Conservation (phyloP, 2,113 vertebrate genomes). For the Solea senegalensis region DNA sequence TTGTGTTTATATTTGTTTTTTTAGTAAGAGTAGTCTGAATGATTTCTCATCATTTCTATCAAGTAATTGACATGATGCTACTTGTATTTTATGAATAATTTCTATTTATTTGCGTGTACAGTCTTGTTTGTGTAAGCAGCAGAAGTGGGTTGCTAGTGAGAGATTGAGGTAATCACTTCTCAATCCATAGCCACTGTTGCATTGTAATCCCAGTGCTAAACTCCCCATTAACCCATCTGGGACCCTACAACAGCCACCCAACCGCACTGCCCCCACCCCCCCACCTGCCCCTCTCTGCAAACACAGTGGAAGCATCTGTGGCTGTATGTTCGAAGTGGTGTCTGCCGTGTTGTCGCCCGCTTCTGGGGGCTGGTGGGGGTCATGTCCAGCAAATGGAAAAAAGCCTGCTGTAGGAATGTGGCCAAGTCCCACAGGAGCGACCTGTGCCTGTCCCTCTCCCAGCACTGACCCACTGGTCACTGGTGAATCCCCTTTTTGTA, state of each 20-base stretch:
- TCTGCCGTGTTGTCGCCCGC: conserved; percentile 60
- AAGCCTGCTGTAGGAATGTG: conserved; percentile 69
- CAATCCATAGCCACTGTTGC: conserved; percentile 91
- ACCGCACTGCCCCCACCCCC: conserved; percentile 1
- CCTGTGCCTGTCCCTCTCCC: conserved; percentile 40
- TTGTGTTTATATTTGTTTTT: no score
- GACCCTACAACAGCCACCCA: conserved; percentile 80
- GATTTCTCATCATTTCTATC: no score
- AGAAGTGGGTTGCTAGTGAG: conserved; percentile 82
- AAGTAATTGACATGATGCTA: no score
- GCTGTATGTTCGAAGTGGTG: conserved; percentile 69
- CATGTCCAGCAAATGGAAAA: conserved; percentile 71
- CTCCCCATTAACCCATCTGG: conserved; percentile 95
- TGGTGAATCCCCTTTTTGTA: conserved; percentile 76
- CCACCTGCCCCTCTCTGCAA: conserved; percentile 14
- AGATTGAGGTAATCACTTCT: conserved; percentile 88
- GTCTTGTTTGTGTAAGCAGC: conserved; percentile 36
- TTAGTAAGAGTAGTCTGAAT: no score
- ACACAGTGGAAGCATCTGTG: conserved; percentile 40
- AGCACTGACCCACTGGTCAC: conserved; percentile 75
- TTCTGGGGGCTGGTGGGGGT: conserved; percentile 9
- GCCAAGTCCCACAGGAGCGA: conserved; percentile 66
- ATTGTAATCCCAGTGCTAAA: conserved; percentile 98
- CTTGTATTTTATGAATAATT: no score
- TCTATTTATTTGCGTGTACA: not conserved